Percentiles rank a stretch among this genome's conserved stretches.
Evolutionary conservation across 2,888 invertebrate genomes (phyloP).

Genomic region (Aromia moschata): DNA sequence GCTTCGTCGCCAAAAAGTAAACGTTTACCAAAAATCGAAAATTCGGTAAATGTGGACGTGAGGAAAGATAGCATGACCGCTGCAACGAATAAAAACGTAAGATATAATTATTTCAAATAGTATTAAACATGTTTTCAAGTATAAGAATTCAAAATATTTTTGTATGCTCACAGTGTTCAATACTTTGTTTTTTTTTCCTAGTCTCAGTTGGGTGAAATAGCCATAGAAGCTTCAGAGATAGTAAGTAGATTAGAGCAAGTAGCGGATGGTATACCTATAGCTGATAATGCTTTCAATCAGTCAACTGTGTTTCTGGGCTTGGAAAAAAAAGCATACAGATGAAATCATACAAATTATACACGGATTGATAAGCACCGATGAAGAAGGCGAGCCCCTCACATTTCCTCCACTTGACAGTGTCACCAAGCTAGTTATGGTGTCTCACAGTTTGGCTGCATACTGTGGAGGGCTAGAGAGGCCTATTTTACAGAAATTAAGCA

Average conservation of each 20-base stretch:
- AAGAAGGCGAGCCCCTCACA: constrained; percentile 70
- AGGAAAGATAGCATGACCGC: constrained; percentile 42
- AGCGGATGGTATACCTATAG: constrained; percentile 54
- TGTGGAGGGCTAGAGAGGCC: constrained; percentile 83
- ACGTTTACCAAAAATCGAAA: constrained; percentile 44
- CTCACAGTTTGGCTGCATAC: constrained; percentile 89
- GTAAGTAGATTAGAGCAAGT: constrained; percentile 62
- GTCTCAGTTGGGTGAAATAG: constrained; percentile 61
- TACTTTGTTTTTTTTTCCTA: constrained; percentile 38
- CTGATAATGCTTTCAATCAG: constrained; percentile 51
- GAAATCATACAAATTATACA: constrained; percentile 71
- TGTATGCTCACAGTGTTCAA: too few species aligned
- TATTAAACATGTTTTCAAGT: too few species aligned
- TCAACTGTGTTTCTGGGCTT: constrained; percentile 60
- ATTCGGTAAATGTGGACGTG: constrained; percentile 46
- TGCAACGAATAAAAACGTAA: constrained; percentile 43
- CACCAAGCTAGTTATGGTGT: constrained; percentile 75
- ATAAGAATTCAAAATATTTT: too few species aligned
- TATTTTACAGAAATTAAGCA: constrained; percentile 82
- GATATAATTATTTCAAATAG: too few species aligned
- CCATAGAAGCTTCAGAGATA: constrained; percentile 63
- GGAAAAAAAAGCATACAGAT: constrained; percentile 62
- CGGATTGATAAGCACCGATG: constrained; percentile 70
- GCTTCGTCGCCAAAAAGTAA: constrained; percentile 48
- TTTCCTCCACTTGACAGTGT: constrained; percentile 72